Evolutionary conservation across 2,888 invertebrate genomes (phyloP), one percentile per base, ranked within the genome.

Genomic region (Bhutanitis thaidina): DNA sequence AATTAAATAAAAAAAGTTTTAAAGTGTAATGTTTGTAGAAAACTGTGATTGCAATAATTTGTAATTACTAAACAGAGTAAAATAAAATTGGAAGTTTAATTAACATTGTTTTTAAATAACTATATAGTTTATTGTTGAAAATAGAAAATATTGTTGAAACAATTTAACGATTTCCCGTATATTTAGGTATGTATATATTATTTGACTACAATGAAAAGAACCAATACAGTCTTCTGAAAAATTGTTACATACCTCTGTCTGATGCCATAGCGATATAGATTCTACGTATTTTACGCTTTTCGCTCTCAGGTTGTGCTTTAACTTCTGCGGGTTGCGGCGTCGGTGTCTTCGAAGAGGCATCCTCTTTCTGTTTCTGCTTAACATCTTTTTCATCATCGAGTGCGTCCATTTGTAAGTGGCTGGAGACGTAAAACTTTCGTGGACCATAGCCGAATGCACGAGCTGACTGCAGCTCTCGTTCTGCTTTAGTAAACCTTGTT

Each of bases 201-300:
- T n/a, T n/a, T n/a, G n/a, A n/a, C n/a, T n/a, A n/a, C n/a, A n/a
- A n/a, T n/a, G n/a, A n/a, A n/a, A n/a, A n/a, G n/a, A n/a, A n/a
- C n/a, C n/a, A n/a, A n/a, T n/a, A n/a, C n/a, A n/a, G n/a, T n/a
- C 20, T 1, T 12, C n/a, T 7, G 5, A 12, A 12, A 34, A 12
- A 12, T 34, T 12, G 3, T 13, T 9, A 4, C 13, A 29, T 51
- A 83, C 89, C 91, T 83, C 94, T 86, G 74, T 95, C 95, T 20
- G 94, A 95, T 8, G 94, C 93, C 64, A 95, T 80, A 0, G 94
- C 94, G 12, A 95, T 86, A 48, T 93, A 85, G 14, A 96, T 71
- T 51, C 76, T 65, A 51, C 73, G 76, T 1, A 67, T 1, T n/a
- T 71, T 71, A 49, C 74, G 74, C 0, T 64, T 65, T 0, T 54